A percentile compares a stretch with the other conserved stretches of the same genome.
Conservation (phyloP, 1,140 invertebrate species). For the Drosophila triauraria region DNA sequence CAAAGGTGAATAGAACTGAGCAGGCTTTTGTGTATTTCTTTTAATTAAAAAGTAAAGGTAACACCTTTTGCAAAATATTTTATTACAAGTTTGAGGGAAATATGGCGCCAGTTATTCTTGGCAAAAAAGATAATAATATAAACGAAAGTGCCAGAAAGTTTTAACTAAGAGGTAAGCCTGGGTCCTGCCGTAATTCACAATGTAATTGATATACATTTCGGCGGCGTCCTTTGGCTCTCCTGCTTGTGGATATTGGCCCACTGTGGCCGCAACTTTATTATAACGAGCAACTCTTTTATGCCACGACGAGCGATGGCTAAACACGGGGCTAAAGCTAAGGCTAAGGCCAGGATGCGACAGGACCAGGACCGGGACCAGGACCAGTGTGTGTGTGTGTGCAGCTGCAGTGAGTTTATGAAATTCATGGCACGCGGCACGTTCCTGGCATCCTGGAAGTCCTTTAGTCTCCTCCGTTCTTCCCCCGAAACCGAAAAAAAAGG, state of each 20-base stretch:
- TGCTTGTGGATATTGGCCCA: constrained; percentile 38
- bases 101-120: background rate
- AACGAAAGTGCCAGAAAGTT: background rate
- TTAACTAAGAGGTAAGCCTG: constrained; percentile 4
- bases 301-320: constrained; percentile 25
- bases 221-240: constrained; percentile 3
- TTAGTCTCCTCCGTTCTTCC: constrained; percentile 15
- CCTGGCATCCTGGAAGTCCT: constrained; percentile 47
- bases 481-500: constrained; percentile 7
- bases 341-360: constrained; percentile 6
- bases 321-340: constrained; percentile 5
- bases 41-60: constrained; percentile 1
- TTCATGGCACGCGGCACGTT: constrained; percentile 52
- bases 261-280: constrained; percentile 58
- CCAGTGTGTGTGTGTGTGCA: constrained; percentile 4
- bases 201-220: constrained; percentile 53
- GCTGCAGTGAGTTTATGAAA: constrained; percentile 30
- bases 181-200: constrained; percentile 30
- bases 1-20: background rate
- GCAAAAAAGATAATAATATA: background rate
- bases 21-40: background rate
- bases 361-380: background rate
- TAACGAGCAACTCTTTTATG: constrained; percentile 35
- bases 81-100: background rate
- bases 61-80: background rate